A percentile compares a stretch with the other conserved stretches of the same genome.
Evolutionary conservation across 2,797 vertebrate species (phyloP).

Genomic region (Rhinatrema bivittatum): DNA sequence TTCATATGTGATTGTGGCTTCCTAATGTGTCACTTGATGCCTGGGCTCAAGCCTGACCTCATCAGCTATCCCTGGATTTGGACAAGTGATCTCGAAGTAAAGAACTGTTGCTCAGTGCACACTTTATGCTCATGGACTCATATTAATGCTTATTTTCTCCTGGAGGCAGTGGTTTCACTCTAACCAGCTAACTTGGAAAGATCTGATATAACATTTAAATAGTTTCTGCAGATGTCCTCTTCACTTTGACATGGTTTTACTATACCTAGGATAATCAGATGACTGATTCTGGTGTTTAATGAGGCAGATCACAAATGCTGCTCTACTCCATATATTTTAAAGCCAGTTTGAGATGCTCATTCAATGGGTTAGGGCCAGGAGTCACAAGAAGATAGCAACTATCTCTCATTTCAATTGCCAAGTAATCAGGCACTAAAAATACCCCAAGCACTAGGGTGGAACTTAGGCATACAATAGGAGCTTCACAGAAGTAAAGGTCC

Average conservation of each 20-base stretch:
- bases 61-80: conserved; percentile 14
- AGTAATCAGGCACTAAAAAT: too few species aligned
- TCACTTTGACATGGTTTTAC: conserved; percentile 12
- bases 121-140: background rate
- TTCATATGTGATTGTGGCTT: conserved; percentile 13
- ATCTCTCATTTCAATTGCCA: too few species aligned
- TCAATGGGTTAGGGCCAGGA: background rate
- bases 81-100: conserved; percentile 5
- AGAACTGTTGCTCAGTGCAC: conserved; percentile 21
- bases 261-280: background rate
- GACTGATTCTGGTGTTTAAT: background rate
- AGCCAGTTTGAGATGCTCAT: background rate
- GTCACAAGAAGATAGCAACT: too few species aligned
- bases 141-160: background rate
- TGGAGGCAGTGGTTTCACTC: background rate
- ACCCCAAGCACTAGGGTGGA: too few species aligned
- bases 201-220: too few species aligned
- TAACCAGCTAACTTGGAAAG: too few species aligned
- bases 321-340: background rate
- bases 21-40: conserved; percentile 19
- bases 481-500: too few species aligned
- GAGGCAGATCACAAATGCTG: background rate
- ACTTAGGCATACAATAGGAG: too few species aligned
- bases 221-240: conserved; percentile 16
- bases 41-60: conserved; percentile 5